Percentiles rank a stretch among this genome's conserved stretches.
These are phyloP conservation scores for Chymomyza fuscimana DNA, from an alignment of 2,888 invertebrate species.

Conservation along the genomic window DNA sequence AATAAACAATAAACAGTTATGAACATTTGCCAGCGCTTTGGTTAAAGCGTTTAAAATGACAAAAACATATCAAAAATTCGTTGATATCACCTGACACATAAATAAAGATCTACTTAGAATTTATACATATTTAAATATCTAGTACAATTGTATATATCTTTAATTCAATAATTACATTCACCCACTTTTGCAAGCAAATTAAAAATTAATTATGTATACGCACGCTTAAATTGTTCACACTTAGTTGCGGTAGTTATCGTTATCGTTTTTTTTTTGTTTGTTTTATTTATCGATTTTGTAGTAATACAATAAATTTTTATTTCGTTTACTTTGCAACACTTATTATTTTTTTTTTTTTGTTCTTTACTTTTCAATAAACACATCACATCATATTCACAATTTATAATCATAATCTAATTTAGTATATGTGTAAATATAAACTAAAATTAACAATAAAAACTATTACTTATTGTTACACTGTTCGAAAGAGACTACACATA, in stretches of 20 bases:
- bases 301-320: conserved; percentile 46
- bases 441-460: conserved; percentile 75
- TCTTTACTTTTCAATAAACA: conserved; percentile 72
- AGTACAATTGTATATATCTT: conserved; percentile 13
- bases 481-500: conserved; percentile 46
- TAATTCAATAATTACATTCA: conserved; percentile 29
- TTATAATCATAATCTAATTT: conserved; percentile 68
- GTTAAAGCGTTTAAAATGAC: not conserved
- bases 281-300: not conserved
- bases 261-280: conserved; percentile 9
- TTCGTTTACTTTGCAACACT: conserved; percentile 59
- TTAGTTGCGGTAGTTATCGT: conserved; percentile 47
- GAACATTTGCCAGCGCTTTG: not conserved
- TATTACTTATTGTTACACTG: conserved; percentile 58
- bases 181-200: conserved; percentile 30
- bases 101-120: conserved; percentile 58
- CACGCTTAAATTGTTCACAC: conserved; percentile 43
- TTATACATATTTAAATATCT: conserved; percentile 28
- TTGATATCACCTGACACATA: conserved; percentile 73
- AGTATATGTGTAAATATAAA: conserved; percentile 55
- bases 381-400: conserved; percentile 76
- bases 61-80: conserved; percentile 60
- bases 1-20: not conserved
- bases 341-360: conserved; percentile 46
- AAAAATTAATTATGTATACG: conserved; percentile 39